Evolutionary conservation across 2,113 vertebrate genomes (phyloP).

Genomic region (Hylia prasina): DNA sequence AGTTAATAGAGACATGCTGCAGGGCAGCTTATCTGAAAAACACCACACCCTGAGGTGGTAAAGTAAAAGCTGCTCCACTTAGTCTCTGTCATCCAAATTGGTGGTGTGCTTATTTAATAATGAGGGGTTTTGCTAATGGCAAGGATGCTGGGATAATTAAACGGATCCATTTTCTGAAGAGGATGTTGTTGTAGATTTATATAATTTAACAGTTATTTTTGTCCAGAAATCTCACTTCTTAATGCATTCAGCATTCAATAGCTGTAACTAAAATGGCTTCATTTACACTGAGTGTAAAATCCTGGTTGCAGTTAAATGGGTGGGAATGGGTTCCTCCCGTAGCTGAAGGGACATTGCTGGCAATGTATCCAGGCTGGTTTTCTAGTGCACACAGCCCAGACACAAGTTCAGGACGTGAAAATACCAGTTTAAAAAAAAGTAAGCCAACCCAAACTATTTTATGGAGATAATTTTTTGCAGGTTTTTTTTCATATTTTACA

Average conservation of each 20-base stretch:
- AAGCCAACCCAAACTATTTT: not conserved
- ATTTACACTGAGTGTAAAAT: not conserved
- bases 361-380: not conserved
- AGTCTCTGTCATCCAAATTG: not conserved
- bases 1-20: not conserved
- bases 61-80: not conserved
- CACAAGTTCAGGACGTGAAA: not conserved
- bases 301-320: not conserved
- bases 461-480: not conserved
- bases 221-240: not conserved
- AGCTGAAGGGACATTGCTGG: not conserved
- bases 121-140: not conserved
- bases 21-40: not conserved
- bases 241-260: not conserved
- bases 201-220: not conserved
- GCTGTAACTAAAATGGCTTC: not conserved
- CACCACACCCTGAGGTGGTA: not conserved
- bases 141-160: not conserved
- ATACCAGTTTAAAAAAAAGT: not conserved
- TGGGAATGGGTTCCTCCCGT: not conserved
- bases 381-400: not conserved
- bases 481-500: too few relatives aligned
- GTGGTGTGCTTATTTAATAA: not conserved
- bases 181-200: not conserved
- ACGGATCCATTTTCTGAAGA: not conserved